These are phyloP conservation scores for Megalops cyprinoides DNA, from an alignment of 2,797 vertebrate species.

Conservation along the genomic window DNA sequence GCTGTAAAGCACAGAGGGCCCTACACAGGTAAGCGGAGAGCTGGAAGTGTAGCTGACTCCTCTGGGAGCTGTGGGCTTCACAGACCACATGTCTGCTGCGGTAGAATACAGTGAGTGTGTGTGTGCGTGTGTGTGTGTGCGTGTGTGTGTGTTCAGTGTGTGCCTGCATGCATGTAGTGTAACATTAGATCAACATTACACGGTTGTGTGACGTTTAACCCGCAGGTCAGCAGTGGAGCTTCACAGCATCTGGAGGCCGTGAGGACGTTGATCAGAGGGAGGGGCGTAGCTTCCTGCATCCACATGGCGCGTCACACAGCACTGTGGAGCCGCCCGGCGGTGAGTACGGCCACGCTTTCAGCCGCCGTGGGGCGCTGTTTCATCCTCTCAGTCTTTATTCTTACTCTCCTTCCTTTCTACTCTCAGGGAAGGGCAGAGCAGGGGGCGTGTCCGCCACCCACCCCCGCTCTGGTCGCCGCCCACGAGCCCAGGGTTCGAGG, in stretches of 20 bases:
- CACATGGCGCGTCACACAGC: background rate
- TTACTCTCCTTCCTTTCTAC: background rate
- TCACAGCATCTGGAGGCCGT: background rate
- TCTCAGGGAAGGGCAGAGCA: constrained; percentile 32
- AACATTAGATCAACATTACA: background rate
- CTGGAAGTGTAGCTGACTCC: background rate
- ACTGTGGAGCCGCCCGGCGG: background rate
- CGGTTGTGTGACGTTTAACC: background rate
- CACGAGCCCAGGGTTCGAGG: constrained; percentile 41
- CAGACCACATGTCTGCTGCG: too few species aligned
- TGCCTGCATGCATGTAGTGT: background rate
- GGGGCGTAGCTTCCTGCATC: background rate
- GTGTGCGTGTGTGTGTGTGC: background rate
- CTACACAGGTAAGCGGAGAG: constrained; percentile 64
- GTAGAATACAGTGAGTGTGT: too few species aligned
- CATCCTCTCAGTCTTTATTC: background rate
- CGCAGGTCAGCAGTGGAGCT: background rate
- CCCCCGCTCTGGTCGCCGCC: constrained; percentile 37
- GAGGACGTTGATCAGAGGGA: background rate
- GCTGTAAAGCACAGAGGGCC: constrained; percentile 48
- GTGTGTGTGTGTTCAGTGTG: background rate
- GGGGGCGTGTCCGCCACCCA: constrained; percentile 33
- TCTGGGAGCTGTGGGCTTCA: too few species aligned
- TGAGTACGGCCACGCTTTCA: background rate
- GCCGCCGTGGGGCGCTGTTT: too few species aligned